These are phyloP conservation scores for Leucopsar rothschildi DNA, from an alignment of 2,113 vertebrate genomes.

Conservation along the genomic window DNA sequence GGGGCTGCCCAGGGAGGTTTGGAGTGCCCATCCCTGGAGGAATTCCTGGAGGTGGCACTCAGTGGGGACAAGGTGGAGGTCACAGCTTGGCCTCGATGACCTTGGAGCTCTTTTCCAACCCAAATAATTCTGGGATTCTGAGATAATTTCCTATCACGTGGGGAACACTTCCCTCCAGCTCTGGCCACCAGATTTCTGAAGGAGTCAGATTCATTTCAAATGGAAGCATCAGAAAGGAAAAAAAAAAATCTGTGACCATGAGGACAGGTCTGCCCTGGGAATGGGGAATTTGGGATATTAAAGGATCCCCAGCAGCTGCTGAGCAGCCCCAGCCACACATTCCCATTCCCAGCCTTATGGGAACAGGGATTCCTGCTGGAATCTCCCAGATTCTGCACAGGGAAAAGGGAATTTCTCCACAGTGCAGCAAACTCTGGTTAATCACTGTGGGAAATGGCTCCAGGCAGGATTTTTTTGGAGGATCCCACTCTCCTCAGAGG, in stretches of 20 bases:
- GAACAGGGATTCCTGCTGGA: background rate
- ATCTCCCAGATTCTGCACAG: background rate
- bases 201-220: background rate
- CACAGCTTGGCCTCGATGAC: accelerated
- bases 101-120: background rate
- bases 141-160: accelerated
- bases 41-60: accelerated
- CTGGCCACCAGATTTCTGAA: background rate
- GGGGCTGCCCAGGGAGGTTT: background rate
- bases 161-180: background rate
- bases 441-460: background rate
- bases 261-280: background rate
- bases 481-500: background rate
- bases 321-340: background rate
- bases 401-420: background rate
- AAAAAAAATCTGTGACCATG: background rate
- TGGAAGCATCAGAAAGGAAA: background rate
- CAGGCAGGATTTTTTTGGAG: background rate
- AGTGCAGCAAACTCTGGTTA: background rate
- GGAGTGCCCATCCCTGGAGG: background rate
- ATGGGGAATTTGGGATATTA: background rate
- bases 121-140: no score
- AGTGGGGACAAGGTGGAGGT: background rate
- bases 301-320: background rate
- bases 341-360: background rate